Percentiles rank a stretch among this genome's conserved stretches.
These are phyloP conservation scores for Xiphorhynchus erythropygius DNA, from an alignment of 2,797 vertebrate genomes.

Conservation along the genomic window DNA sequence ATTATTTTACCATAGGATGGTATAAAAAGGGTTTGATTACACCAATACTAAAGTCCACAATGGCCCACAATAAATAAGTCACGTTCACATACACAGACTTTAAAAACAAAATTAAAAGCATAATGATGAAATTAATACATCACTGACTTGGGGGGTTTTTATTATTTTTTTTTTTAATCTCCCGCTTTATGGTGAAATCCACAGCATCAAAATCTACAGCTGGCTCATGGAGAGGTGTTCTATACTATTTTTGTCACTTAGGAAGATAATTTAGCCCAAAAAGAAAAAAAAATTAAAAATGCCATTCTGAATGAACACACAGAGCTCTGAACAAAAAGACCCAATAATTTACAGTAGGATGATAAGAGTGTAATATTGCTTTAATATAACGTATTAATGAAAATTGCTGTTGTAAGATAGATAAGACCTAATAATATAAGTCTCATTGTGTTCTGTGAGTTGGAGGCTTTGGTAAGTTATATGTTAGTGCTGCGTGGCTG, in stretches of 20 bases:
- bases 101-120: slow-evolving; percentile 29
- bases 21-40: neutral
- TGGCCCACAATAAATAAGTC: neutral
- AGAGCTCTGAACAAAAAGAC: slow-evolving; percentile 11
- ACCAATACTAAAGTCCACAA: neutral
- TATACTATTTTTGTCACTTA: neutral
- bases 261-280: neutral
- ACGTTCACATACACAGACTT: neutral
- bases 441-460: slow-evolving; percentile 36
- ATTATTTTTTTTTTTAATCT: neutral
- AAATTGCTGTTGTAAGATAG: slow-evolving; percentile 48
- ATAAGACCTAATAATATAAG: slow-evolving; percentile 55
- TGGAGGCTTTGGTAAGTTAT: slow-evolving; percentile 23
- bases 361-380: slow-evolving; percentile 59
- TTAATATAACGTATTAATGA: slow-evolving; percentile 53
- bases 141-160: neutral
- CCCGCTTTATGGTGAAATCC: slow-evolving; percentile 20
- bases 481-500: neutral
- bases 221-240: neutral
- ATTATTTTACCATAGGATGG: neutral
- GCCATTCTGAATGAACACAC: neutral
- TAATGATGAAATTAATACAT: neutral
- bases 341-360: slow-evolving; percentile 39
- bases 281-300: neutral
- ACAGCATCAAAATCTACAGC: neutral